Evolutionary conservation across 2,888 invertebrate genomes (phyloP), one percentile per base, ranked within the genome.

Genomic region (Orchestes rusci): DNA sequence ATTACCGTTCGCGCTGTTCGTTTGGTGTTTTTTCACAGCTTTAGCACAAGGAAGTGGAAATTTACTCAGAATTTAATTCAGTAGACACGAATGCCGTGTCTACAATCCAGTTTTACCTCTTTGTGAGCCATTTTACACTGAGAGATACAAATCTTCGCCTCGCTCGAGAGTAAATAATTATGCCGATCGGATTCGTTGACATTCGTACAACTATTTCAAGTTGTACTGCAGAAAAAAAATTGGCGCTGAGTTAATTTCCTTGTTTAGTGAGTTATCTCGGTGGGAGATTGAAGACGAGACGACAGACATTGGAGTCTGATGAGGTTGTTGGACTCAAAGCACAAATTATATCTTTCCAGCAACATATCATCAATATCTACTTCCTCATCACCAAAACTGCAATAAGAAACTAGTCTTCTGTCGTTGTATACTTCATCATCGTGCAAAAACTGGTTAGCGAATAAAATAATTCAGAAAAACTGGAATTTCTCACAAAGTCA

Each of bases 41-140:
- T 29, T 38, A 44, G 42, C 48, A 49, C 45, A 49, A 49, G 49
- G 49, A 49, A 49, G 49, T 49, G 43, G 49, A 49, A 45, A 49
- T 45, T 49, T 49, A 45, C 49, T 45, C 43, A 35, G 45, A 49
- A 43, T 49, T 45, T 49, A 49, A 49, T 45, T 49, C 49, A 49
- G 49, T 45, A 49, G 49, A 49, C 49, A 49, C 45, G 49, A 49
- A 49, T 49, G 43, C 39, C 42, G 40, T 49, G 49, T 49, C 49
- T 49, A 49, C 45, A 49, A 45, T 49, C 49, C 49, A 45, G 49
- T 49, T 49, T 49, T 49, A 49, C 45, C 39, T 49, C 49, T 49
- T 49, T 43, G 45, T 43, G 45, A 43, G 45, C 27, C 45, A 49
- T 49, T 49, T 49, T 45, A 49, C 49, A 49, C 45, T 35, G 19